Evolutionary conservation across 2,797 vertebrate species (phyloP), one percentile per base, ranked within the genome.

Genomic region (Cyclopterus lumpus): DNA sequence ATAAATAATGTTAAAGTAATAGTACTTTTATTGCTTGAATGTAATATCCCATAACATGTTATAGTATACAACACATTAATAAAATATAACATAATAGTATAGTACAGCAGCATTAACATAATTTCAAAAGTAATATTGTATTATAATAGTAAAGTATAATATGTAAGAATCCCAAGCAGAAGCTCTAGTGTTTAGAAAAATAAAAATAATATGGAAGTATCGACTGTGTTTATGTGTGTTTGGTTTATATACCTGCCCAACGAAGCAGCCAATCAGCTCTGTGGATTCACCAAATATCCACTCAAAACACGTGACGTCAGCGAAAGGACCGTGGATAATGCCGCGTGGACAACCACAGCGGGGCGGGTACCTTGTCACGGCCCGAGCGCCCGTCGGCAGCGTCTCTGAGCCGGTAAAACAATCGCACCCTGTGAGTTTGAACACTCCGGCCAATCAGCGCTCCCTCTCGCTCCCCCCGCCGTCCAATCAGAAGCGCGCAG

Each of bases 401-500:
- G 53, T 18, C 9, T 1, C 2, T 0, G 2, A 1, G 0, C 1
- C 1, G 0, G 0, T 2, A 68, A 82, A 90, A 38, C 73, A 20
- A 86, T 49, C 73, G 32, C 71, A 65, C 8, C 11, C 0, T 53
- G 0, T 20, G 0, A n/a, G 20, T 87, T 91, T 75, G 80, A 91
- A 90, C 67, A 1, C 16, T 15, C 73, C 2, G 82, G 74, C 94
- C 93, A 95, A 95, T 94, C 79, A 78, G 83, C 38, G 42, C 12
- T 0, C 12, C 8, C 15, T 9, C 30, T 86, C 1, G 55, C 53
- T 10, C 14, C 8, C 12, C 40, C 20, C 9, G 2, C 62, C 0
- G 77, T 30, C 94, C 94, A 95, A 95, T 95, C 91, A 89, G 87
- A 54, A 10, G 30, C 57, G 28, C 38, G 1, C 61, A 61, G 64